Evolutionary conservation across 1,140 invertebrate genomes (phyloP), one percentile per base, ranked within the genome.

Genomic region (Pseudomyrmex dendroicus): DNA sequence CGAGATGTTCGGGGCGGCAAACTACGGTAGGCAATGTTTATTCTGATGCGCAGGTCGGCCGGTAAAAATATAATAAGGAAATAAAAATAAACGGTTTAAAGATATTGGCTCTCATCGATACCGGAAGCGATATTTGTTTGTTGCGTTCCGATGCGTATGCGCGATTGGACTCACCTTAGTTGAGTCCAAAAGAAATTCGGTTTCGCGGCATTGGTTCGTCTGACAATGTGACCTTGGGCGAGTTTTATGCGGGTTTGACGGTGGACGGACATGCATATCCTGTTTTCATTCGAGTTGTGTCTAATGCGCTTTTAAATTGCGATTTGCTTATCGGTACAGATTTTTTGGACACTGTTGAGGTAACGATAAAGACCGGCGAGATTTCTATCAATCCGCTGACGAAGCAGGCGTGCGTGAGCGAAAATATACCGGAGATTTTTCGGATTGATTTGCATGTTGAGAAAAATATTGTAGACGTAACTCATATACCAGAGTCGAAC

Each of bases 291-390:
- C 48, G 57, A 48, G 72, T 86, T 3, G 70, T 74, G 15, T 61
- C 70, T 7, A 63, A 86, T 61, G 13, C 15, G 4, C 48, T 70
- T 10, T 57, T 74, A 15, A 67, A 22, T 9, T 44, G 66, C n/a
- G 66, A 48, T 10, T 67, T 86, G 25, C 48, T 84, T 12, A 66
- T 86, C 12, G 85, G 73, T 8, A 70, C 68, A 20, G 74, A 86
- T 46, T 86, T 86, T 50, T 1, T 80, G 5, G 62, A 68, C 2
- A 44, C 2, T 0, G 10, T 63, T 0, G 20, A 80, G 0, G 4
- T 62, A 5, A 61, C 0, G 0, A 8, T 62, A 1, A 52, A 44
- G 2, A 10, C 35, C 1, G 57, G 77, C 1, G 46, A 46, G 8
- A 46, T 73, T 7, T 13, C 56, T 20, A 44, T 80, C 15, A 22